Evolutionary conservation across 2,888 invertebrate species (phyloP), one percentile per base, ranked within the genome.

Genomic region (Hydriomena furcata): DNA sequence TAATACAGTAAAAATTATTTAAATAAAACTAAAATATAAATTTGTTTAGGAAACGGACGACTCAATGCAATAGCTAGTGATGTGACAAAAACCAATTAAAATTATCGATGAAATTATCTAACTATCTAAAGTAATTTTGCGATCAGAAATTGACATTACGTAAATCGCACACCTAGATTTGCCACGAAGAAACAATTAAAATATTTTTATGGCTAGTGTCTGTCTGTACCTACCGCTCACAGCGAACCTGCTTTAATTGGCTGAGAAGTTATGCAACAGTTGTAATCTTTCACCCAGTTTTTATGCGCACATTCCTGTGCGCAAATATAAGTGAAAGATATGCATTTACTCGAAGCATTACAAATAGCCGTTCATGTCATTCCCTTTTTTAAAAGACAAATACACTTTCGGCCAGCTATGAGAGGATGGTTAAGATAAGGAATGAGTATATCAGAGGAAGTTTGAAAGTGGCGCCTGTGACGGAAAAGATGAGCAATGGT

Each of bases 121-220:
- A 20, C 28, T 31, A 17, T 2, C 17, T 28, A 8, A 21, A 17
- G 8, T 21, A 45, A 37, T 38, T 47, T 50, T 44, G 28, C 38
- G 32, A 47, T 40, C 25, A 44, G 37, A 21, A 42, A 51, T 51
- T 49, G 21, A 7, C 20, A 35, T 60, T 58, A 60, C 42, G 25
- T 58, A 58, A 60, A 48, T 42, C 37, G 21, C 46, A 44, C 41
- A 37, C 43, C 55, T 54, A 51, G 45, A 50, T 50, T 34, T 37
- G 44, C 49, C 44, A 35, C 40, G 36, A 44, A 50, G 36, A 40
- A 60, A 60, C 55, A 58, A 55, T 55, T 50, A 58, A 50, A 48
- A 52, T 34, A 48, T 50, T 57, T 50, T 52, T 46, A 53, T 34
- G 41, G 43, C 49, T 41, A 38, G 40, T 50, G 31, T 46, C 43